phyloP scores from a whole-genome alignment of 2,113 vertebrate genomes.

The Laticauda laticaudata region DNA sequence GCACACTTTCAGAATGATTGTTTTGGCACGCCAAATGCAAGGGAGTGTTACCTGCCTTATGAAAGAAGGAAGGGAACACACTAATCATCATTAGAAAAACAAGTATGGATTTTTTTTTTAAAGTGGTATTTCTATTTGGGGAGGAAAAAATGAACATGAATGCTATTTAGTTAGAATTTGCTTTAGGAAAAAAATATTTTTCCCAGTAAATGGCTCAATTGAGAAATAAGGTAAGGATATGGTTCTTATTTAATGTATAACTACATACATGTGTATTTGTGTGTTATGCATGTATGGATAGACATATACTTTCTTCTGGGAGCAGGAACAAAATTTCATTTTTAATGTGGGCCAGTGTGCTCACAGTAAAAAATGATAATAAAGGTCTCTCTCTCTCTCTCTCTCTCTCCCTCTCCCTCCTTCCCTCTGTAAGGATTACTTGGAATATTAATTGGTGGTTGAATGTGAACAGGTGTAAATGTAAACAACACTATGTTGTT shows the following conservation, averaged over 20 bases:
- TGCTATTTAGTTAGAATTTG: not conserved
- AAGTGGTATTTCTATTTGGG: not conserved
- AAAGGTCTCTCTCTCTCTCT: too few species aligned
- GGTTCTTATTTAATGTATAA: not conserved
- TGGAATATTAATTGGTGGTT: not conserved
- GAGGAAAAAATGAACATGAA: not conserved
- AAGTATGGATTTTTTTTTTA: not conserved
- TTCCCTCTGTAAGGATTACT: not conserved
- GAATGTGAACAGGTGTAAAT: not conserved
- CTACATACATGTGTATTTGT: not conserved
- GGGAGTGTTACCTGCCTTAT: slow-evolving; percentile 90
- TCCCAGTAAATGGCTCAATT: not conserved
- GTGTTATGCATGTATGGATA: too few species aligned
- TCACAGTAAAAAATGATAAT: too few species aligned
- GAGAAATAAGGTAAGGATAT: not conserved
- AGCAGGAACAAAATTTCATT: too few species aligned
- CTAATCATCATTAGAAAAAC: slow-evolving; percentile 42
- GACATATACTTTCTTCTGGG: too few species aligned
- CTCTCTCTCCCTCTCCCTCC: too few species aligned
- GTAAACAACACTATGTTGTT: not conserved
- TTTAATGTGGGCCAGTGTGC: too few species aligned
- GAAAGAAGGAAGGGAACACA: slow-evolving; percentile 52
- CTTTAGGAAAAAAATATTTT: not conserved
- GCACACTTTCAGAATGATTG: slow-evolving; percentile 87
- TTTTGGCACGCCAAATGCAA: slow-evolving; percentile 97